A percentile compares a stretch with the other conserved stretches of the same genome.
These are phyloP conservation scores for Thecocarcelia acutangulata DNA, from an alignment of 2,888 invertebrate genomes.

Conservation along the genomic window DNA sequence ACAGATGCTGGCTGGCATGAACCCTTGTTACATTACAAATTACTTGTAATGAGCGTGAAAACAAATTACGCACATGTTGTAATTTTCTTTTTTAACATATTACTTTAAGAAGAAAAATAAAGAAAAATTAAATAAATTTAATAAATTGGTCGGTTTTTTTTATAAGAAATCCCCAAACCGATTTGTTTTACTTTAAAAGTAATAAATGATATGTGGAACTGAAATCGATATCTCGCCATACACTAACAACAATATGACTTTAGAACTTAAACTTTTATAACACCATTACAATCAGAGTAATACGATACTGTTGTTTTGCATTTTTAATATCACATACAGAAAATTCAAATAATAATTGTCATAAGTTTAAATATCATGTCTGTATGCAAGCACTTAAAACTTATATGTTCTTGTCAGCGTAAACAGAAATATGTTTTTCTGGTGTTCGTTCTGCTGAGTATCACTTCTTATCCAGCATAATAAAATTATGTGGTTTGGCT, in stretches of 20 bases:
- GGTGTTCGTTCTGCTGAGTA: slow-evolving; percentile 2
- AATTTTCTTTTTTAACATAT: slow-evolving; percentile 8
- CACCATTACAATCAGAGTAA: no score
- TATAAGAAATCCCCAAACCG: no score
- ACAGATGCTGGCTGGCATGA: slow-evolving; percentile 11
- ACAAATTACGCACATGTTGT: slow-evolving; percentile 55
- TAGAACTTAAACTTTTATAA: neutral
- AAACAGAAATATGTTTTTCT: neutral
- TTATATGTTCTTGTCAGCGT: slow-evolving; percentile 25
- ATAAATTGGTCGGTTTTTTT: no score
- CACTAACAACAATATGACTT: slow-evolving; percentile 7
- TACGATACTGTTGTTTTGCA: neutral
- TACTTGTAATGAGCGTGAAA: slow-evolving; percentile 64
- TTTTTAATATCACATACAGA: neutral
- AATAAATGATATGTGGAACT: neutral
- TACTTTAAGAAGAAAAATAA: no score
- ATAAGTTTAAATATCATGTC: slow-evolving; percentile 24
- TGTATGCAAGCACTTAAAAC: neutral
- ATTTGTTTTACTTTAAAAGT: no score
- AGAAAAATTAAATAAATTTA: no score
- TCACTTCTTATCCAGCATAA: slow-evolving; percentile 7
- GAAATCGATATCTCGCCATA: neutral
- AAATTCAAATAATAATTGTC: slow-evolving; percentile 41
- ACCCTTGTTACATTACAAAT: slow-evolving; percentile 47
- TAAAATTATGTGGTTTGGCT: slow-evolving; percentile 18